These are phyloP conservation scores for Varanus komodoensis DNA, from an alignment of 2,113 vertebrate species.

Conservation along the genomic window DNA sequence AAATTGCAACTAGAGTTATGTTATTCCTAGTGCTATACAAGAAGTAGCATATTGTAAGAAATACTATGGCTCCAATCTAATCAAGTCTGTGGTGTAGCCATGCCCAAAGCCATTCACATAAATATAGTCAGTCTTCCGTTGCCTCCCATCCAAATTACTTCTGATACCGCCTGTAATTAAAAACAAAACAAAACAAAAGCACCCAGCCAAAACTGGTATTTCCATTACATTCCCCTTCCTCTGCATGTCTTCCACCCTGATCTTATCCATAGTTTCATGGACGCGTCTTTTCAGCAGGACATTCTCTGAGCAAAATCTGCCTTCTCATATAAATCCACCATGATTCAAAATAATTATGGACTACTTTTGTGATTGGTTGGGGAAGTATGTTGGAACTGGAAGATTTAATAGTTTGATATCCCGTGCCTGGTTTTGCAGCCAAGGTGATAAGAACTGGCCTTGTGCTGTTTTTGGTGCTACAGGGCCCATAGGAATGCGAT, in stretches of 20 bases:
- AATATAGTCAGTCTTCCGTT: not conserved
- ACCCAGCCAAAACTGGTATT: not conserved
- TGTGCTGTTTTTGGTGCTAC: not conserved
- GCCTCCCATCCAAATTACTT: not conserved
- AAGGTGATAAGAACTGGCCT: not conserved
- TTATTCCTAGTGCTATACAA: not conserved
- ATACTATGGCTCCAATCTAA: not conserved
- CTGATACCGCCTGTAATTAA: not conserved
- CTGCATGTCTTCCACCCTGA: not conserved
- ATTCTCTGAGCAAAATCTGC: not conserved
- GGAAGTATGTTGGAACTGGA: not conserved
- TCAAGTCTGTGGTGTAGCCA: not conserved
- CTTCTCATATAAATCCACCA: not conserved
- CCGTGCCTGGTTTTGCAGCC: not conserved
- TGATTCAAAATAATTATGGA: not conserved
- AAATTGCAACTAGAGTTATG: not conserved
- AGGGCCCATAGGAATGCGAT: not conserved
- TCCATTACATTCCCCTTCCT: not conserved
- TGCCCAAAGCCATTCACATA: not conserved
- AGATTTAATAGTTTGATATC: not conserved
- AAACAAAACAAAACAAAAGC: not conserved
- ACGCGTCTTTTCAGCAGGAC: not conserved
- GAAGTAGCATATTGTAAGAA: not conserved
- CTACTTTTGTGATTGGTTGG: not conserved
- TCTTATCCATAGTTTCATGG: not conserved